Evolutionary conservation across 2,113 vertebrate genomes (phyloP).

Genomic region (Peromyscus maniculatus): DNA sequence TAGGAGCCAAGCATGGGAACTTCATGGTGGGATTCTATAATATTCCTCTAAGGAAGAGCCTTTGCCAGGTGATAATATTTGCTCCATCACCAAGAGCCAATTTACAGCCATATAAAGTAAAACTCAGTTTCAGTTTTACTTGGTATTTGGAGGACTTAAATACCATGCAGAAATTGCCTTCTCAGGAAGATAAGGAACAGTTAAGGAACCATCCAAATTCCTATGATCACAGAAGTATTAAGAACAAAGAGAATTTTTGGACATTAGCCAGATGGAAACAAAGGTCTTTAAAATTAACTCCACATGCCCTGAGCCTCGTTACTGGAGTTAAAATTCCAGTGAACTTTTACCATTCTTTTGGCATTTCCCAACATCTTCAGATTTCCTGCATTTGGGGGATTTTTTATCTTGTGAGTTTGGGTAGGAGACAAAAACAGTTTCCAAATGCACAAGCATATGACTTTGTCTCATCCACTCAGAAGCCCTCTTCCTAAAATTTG

Average conservation of each 20-base stretch:
- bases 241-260: constrained; percentile 71
- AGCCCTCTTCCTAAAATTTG: background rate
- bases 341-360: constrained; percentile 62
- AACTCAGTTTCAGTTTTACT: background rate
- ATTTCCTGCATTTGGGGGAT: constrained; percentile 68
- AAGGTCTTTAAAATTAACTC: constrained; percentile 67
- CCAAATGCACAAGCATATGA: background rate
- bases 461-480: constrained; percentile 16
- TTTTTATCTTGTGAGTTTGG: constrained; percentile 48
- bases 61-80: background rate
- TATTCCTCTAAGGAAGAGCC: background rate
- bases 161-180: constrained; percentile 14
- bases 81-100: background rate
- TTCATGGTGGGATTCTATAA: background rate
- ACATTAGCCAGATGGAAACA: constrained; percentile 40
- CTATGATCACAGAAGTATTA: constrained; percentile 35
- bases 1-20: background rate
- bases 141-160: constrained; percentile 39
- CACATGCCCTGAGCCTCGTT: constrained; percentile 44
- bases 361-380: constrained; percentile 62
- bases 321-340: constrained; percentile 13
- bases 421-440: constrained; percentile 38
- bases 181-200: constrained; percentile 64
- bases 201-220: constrained; percentile 54
- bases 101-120: background rate